These are phyloP conservation scores for Polia nebulosa DNA, from an alignment of 2,888 invertebrate genomes.

Conservation along the genomic window DNA sequence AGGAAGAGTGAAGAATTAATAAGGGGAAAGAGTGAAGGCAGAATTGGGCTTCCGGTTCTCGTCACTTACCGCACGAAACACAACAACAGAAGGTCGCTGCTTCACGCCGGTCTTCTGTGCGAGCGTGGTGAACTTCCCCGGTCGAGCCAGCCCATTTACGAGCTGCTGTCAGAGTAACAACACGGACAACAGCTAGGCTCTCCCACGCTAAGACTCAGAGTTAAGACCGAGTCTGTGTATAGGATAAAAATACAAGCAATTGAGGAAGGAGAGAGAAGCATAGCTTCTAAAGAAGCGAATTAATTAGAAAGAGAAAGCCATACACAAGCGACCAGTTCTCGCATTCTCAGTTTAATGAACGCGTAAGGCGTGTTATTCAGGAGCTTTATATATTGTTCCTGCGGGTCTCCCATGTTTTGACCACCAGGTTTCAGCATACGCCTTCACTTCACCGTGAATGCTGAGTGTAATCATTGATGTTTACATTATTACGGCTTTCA, in stretches of 20 bases:
- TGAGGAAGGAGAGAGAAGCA: not conserved
- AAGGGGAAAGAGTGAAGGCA: not conserved
- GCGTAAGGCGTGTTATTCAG: not conserved
- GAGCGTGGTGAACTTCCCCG: slow-evolving; percentile 48
- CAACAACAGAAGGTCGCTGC: slow-evolving; percentile 4
- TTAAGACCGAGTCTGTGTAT: not conserved
- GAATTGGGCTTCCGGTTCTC: slow-evolving; percentile 5
- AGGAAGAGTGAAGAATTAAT: not conserved
- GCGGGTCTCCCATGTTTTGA: not conserved
- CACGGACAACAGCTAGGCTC: slow-evolving; percentile 24
- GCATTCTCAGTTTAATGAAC: slow-evolving; percentile 9
- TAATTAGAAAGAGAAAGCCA: not conserved
- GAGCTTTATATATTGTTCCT: not conserved
- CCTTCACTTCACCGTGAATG: not conserved
- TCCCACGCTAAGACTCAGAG: slow-evolving; percentile 6
- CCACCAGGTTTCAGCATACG: not conserved
- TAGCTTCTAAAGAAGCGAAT: too few species aligned
- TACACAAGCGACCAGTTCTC: not conserved
- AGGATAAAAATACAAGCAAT: not conserved
- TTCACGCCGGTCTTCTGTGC: slow-evolving; percentile 16
- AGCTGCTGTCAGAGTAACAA: slow-evolving; percentile 10
- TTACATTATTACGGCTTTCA: not conserved
- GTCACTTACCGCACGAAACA: slow-evolving; percentile 34
- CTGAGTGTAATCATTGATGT: not conserved
- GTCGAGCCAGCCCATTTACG: slow-evolving; percentile 29